phyloP scores from a whole-genome alignment of 2,888 invertebrate genomes.

The Agapostemon virescens region DNA sequence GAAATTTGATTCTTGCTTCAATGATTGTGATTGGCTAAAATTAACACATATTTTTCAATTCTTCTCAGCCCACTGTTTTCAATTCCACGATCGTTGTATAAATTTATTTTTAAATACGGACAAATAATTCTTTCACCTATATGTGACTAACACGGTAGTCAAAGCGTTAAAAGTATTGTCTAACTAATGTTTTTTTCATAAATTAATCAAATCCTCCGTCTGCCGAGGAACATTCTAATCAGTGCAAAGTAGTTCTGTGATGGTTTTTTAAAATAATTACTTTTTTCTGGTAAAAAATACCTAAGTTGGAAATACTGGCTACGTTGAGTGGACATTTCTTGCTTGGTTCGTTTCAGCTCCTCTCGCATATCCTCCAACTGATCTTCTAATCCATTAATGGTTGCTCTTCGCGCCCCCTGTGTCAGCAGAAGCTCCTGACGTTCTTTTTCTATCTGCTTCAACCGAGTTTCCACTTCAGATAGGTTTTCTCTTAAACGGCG shows the following conservation, averaged over 20 bases:
- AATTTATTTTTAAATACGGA: too few relatives aligned
- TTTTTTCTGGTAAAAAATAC: conserved; percentile 75
- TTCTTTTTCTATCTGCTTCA: conserved; percentile 82
- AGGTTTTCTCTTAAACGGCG: conserved; percentile 81
- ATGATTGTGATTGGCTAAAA: background rate
- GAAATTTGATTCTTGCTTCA: background rate
- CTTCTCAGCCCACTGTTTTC: too few relatives aligned
- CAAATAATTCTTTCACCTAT: too few relatives aligned
- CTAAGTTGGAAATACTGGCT: conserved; percentile 83
- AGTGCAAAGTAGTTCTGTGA: background rate
- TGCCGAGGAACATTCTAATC: background rate
- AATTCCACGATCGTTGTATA: too few relatives aligned
- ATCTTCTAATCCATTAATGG: conserved; percentile 82
- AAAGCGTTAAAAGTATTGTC: too few relatives aligned
- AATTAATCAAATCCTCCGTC: too few relatives aligned
- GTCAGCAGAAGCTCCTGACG: conserved; percentile 82
- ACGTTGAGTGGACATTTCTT: conserved; percentile 82
- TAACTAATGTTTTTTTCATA: too few relatives aligned
- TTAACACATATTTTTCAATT: background rate
- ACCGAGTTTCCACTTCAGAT: conserved; percentile 81
- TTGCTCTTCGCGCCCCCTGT: conserved; percentile 82
- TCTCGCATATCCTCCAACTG: conserved; percentile 82
- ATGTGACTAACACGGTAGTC: too few relatives aligned
- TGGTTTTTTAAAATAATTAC: background rate
- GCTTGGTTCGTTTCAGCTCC: conserved; percentile 81